Conservation (phyloP, 2,113 vertebrate species). For the Megaceryle maxima region DNA sequence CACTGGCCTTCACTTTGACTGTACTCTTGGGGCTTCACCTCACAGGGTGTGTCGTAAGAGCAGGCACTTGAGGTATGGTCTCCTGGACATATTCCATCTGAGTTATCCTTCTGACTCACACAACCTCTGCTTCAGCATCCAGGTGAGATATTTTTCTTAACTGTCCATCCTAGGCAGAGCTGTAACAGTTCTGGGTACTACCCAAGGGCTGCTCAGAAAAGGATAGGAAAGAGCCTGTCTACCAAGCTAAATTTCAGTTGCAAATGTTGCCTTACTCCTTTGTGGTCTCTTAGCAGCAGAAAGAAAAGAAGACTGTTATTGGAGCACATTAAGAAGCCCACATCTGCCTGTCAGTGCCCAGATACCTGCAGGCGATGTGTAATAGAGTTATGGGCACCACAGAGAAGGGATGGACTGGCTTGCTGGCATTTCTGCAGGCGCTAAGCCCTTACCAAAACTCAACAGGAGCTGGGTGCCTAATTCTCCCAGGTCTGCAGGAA, state of each 20-base stretch:
- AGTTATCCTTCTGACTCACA: neutral
- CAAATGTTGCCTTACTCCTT: neutral
- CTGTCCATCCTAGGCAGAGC: neutral
- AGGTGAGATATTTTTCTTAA: neutral
- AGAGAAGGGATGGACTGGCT: neutral
- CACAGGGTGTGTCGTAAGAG: neutral
- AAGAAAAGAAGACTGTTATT: neutral
- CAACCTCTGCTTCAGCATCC: neutral
- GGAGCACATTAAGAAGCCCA: neutral
- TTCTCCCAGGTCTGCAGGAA: neutral
- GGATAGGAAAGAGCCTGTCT: neutral
- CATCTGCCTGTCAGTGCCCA: neutral
- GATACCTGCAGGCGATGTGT: neutral
- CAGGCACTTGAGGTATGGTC: neutral
- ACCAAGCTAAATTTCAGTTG: neutral
- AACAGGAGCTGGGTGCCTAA: neutral
- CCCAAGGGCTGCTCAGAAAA: neutral
- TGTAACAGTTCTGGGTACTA: neutral
- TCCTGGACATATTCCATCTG: neutral
- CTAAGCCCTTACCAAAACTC: neutral
- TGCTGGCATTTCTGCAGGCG: rapidly evolving
- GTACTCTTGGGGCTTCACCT: neutral
- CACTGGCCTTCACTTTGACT: neutral
- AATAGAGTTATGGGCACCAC: neutral
- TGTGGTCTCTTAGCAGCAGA: neutral